A percentile compares a stretch with the other conserved stretches of the same genome.
Evolutionary conservation across 1,140 invertebrate genomes (phyloP).

Genomic region (Copidosoma floridanum): DNA sequence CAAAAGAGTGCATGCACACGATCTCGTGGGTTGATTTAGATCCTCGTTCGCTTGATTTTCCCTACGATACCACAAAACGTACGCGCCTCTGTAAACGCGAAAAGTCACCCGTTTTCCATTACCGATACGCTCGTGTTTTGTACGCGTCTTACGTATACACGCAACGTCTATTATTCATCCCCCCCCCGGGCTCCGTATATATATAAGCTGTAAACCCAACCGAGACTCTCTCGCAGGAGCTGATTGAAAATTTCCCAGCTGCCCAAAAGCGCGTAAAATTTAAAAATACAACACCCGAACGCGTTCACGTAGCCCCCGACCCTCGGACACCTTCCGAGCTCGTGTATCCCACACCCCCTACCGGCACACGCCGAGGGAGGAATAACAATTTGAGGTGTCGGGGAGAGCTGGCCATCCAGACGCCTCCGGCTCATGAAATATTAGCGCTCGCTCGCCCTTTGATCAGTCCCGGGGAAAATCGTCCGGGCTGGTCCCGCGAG

Average conservation of each 20-base stretch:
- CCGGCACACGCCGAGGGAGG: not conserved
- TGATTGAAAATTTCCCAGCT: no score
- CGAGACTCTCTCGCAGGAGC: no score
- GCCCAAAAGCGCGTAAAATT: not conserved
- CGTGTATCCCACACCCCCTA: no score
- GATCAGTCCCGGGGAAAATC: slow-evolving; percentile 43
- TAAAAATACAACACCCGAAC: not conserved
- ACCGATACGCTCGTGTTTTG: not conserved
- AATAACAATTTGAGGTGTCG: slow-evolving; percentile 17
- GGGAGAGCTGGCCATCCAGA: not conserved
- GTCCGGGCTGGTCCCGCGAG: slow-evolving; percentile 36
- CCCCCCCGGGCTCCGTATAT: no score
- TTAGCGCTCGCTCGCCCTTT: slow-evolving; percentile 37
- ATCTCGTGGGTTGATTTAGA: no score
- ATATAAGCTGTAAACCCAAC: no score
- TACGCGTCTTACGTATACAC: no score
- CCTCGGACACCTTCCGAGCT: slow-evolving; percentile 2
- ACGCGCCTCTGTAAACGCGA: no score
- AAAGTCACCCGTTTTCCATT: not conserved
- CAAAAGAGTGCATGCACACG: no score
- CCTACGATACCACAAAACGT: no score
- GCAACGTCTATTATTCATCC: no score
- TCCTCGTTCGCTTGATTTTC: no score
- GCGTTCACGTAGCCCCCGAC: not conserved
- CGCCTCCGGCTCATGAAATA: slow-evolving; percentile 39